Base-by-base conservation (phyloP, 2,797 vertebrate species). In the Masticophis lateralis region DNA sequence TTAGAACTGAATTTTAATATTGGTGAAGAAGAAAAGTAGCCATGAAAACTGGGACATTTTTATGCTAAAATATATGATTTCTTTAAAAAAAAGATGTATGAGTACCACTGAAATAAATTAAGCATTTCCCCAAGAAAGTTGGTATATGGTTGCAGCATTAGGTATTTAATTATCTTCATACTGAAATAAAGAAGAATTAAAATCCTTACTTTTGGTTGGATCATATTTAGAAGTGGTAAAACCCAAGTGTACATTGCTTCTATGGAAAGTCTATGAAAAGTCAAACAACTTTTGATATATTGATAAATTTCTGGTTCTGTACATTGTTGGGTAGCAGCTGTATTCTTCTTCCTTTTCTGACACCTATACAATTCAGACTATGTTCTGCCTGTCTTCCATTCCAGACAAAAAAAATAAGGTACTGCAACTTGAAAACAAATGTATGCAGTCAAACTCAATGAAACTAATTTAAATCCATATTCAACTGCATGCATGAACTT, bases 271-370 rank as follows among this genome's bases (percentile, higher is more conserved):
- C 43, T 59, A 22, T 43, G 5, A 56, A 27, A 37, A 60, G 47
- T 55, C 9, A 37, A n/a, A 69, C 2, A 20, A 16, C 11, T 59
- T 89, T 5, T 74, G 20, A 25, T 63, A 22, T 27, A 88, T 94
- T 94, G 94, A 79, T 60, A 63, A n/a, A 89, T 28, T 91, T 87
- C 93, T 95, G 93, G 61, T 63, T 69, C 53, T 12, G 5, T 87
- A 10, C 28, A 92, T 90, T 69, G 59, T 66, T 47, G 43, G 27
- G 74, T 74, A 93, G 51, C 87, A 90, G 94, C 0, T 0, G 11
- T 66, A 92, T 95, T 94, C 66, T 95, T 92, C 69, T n/a, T 91
- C 3, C 0, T 90, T 66, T 95, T 90, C 94, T 94, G 92, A 83
- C 91, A 92, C 47, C 61, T 1, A 0, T 83, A 25, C 47, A 96